Base-by-base conservation (phyloP, 2,797 vertebrate genomes). In the Acrocephalus scirpaceus region DNA sequence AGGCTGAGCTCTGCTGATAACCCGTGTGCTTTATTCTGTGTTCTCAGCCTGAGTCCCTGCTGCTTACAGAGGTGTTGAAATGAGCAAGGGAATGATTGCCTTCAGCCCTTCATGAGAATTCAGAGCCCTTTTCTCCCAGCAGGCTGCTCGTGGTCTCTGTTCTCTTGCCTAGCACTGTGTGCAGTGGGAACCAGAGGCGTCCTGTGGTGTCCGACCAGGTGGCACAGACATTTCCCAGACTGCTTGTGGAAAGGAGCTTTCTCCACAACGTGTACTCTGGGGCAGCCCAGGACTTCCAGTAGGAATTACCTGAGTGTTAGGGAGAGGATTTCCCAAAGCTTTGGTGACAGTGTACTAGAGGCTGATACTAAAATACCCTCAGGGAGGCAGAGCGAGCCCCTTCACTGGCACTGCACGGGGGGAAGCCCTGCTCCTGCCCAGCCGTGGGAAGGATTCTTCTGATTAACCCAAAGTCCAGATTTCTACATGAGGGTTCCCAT, bases 401-500 rank as follows among this genome's bases (percentile, higher is more conserved):
- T 29, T 48, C 0, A 4, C 69, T 26, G 66, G 66, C 69, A 60
- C 32, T 1, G 1, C 83, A 36, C 0, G 0, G 1, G 11, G 36
- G 30, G 38, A 74, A 67, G 45, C 22, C 30, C 2, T 0, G 10
- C 71, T 76, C 48, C 65, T 53, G 80, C 60, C 84, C 42, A 75
- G 53, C 48, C 10, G 0, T 30, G 34, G 42, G 78, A 80, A 88
- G 48, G 81, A 88, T 57, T 38, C 69, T 92, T 76, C 75, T n/a
- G 75, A 86, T 64, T 53, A 95, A 90, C 60, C 91, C 58, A 3
- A 92, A 95, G 89, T 92, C 84, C 87, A 92, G 85, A 92, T 86
- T 90, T 92, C 82, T 81, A 42, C 26, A 11, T 54, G 69, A 76
- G 56, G 54, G 92, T 95, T 97, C 56, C 92, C 91, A 96, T 90